Evolutionary conservation across 2,113 vertebrate genomes (phyloP).

Genomic region (Telmatochromis brichardi): DNA sequence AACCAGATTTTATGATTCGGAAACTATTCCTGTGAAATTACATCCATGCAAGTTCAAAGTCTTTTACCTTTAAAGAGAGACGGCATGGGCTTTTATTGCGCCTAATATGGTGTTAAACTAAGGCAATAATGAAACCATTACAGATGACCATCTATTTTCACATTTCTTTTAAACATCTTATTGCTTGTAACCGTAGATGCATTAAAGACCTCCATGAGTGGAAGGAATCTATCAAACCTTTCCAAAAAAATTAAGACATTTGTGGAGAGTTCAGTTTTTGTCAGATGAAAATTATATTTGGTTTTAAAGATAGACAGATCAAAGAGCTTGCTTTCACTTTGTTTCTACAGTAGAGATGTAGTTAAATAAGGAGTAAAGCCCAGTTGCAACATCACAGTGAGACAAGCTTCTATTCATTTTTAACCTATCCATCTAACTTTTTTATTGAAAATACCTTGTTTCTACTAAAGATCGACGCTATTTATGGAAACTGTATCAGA

Average conservation of each 20-base stretch:
- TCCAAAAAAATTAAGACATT: not conserved
- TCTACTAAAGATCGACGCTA: not conserved
- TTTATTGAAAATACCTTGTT: not conserved
- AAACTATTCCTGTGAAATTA: conserved; percentile 44
- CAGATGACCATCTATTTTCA: not conserved
- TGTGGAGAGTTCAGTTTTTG: not conserved
- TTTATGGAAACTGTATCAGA: not conserved
- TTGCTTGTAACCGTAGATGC: not conserved
- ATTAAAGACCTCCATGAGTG: not conserved
- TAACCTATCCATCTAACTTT: not conserved
- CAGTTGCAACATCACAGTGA: not conserved
- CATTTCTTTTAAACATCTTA: not conserved
- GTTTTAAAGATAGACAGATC: not conserved
- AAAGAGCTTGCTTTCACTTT: not conserved
- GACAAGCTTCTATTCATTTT: not conserved
- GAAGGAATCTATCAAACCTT: not conserved
- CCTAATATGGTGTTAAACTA: not conserved
- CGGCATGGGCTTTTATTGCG: not conserved
- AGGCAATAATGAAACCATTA: not conserved
- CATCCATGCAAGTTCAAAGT: conserved; percentile 15
- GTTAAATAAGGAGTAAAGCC: not conserved
- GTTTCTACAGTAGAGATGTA: not conserved
- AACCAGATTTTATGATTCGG: conserved; percentile 16
- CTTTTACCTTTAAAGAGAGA: conserved; percentile 19
- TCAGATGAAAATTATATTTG: not conserved